Base-by-base conservation (phyloP, 2,113 vertebrate genomes). In the Oreotrochilus melanogaster region DNA sequence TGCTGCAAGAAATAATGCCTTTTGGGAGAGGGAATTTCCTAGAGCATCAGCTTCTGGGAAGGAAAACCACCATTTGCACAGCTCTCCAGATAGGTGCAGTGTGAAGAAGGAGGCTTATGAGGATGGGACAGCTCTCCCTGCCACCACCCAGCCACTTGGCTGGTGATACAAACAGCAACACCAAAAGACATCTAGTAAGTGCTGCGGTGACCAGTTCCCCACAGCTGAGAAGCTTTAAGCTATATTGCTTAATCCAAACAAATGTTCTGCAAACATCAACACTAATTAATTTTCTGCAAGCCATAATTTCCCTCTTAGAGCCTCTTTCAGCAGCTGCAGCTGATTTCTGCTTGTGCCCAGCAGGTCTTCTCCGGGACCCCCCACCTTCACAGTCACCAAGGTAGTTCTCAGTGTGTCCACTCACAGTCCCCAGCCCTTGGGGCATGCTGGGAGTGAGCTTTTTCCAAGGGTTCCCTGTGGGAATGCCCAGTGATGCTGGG, bases 221-320 rank as follows among this genome's bases (percentile, higher is more conserved):
- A 53, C 56, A 91, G 92, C 86, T 37, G 47, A 95, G 74, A 76
- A 56, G 84, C 85, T 92, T 72, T 78, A 72, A 90, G 78, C 56
- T 78, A 39, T 51, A 66, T 56, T 93, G 88, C 65, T 86, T 88
- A 88, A 74, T 76, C 92, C 80, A 96, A 97, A 92, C 82, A 92
- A 95, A 93, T 6, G 37, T 61, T 78, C 85, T 64, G 67, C n/a
- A 54, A 94, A 89, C 3, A 0, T 90, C 82, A 93, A 82, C 75
- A 73, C 78, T 71, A 83, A 80, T 83, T 83, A 18, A 21, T 96
- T 94, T 92, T 79, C 78, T 0, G 1, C 76, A 33, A 74, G 71
- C 81, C 4, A 3, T 10, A 31, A 56, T 76, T 90, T 91, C 86
- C 54, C 42, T 86, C 61, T 78, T 3, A 0, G 5, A 91, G 39